Evolutionary conservation across 2,113 vertebrate genomes (phyloP).

Genomic region (Cromileptes altivelis): DNA sequence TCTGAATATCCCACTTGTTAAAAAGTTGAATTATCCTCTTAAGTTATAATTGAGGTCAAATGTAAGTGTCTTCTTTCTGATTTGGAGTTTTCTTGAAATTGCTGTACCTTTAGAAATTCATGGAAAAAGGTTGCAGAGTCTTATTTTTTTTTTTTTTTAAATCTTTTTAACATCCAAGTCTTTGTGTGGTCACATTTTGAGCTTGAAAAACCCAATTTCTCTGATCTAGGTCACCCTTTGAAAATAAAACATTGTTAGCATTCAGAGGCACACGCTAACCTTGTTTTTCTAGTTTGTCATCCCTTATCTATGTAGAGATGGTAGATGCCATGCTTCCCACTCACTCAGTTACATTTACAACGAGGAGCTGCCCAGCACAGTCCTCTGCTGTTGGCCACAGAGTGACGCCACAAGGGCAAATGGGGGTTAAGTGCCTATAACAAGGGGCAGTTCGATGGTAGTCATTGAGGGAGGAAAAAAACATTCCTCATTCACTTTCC

Average conservation of each 20-base stretch:
- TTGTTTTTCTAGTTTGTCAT: conserved; percentile 49
- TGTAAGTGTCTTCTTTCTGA: neutral
- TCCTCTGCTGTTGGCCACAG: conserved; percentile 40
- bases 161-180: conserved; percentile 21
- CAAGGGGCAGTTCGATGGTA: conserved; percentile 32
- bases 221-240: conserved; percentile 46
- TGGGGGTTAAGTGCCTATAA: conserved; percentile 60
- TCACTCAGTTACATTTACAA: conserved; percentile 30
- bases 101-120: conserved; percentile 8
- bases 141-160: neutral
- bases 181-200: conserved; percentile 16
- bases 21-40: neutral
- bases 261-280: conserved; percentile 41
- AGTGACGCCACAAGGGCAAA: conserved; percentile 46
- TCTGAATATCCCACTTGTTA: neutral
- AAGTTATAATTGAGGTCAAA: neutral
- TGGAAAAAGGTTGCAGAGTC: conserved; percentile 1
- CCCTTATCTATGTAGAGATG: conserved; percentile 27
- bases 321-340: conserved; percentile 14
- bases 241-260: conserved; percentile 33
- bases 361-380: conserved; percentile 28
- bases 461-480: conserved; percentile 16
- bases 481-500: conserved; percentile 30
- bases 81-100: conserved; percentile 1
- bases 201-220: conserved; percentile 18